Percentiles rank a stretch among this genome's conserved stretches.
Evolutionary conservation across 2,797 vertebrate species (phyloP).

Genomic region (Microtus obscurus): DNA sequence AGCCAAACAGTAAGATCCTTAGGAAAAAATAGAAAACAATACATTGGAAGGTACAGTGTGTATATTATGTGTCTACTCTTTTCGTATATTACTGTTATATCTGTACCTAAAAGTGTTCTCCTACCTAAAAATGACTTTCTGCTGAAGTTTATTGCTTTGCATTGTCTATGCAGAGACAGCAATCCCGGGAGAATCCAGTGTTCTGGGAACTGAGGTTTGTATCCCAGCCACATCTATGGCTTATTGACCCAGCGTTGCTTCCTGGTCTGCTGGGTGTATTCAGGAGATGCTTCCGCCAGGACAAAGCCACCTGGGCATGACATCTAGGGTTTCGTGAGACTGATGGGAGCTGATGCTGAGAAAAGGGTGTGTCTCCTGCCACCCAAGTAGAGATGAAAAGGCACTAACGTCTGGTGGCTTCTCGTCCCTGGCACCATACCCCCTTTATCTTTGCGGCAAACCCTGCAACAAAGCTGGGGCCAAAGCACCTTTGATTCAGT

Average conservation of each 20-base stretch:
- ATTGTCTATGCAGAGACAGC: constrained; percentile 26
- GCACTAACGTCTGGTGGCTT: background rate
- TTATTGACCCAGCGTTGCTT: constrained; percentile 17
- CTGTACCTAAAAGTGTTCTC: background rate
- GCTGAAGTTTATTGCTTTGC: background rate
- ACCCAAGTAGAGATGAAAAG: constrained; percentile 57
- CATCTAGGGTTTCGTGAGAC: constrained; percentile 33
- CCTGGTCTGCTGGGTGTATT: constrained; percentile 28
- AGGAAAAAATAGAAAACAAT: background rate
- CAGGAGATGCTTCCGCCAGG: constrained; percentile 33
- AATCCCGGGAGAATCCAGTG: background rate
- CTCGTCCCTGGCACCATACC: background rate
- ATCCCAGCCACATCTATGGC: background rate
- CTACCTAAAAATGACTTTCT: constrained; percentile 30
- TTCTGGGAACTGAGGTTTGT: constrained; percentile 29
- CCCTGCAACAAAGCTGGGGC: constrained; percentile 69
- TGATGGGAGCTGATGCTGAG: background rate
- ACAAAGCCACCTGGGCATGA: background rate
- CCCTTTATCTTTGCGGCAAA: constrained; percentile 69
- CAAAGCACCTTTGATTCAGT: constrained; percentile 67
- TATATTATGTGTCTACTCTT: background rate
- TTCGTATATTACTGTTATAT: background rate
- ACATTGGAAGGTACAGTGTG: background rate
- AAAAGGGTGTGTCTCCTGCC: background rate
- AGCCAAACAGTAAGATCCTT: background rate